phyloP scores from a whole-genome alignment of 2,113 vertebrate species.

The Brienomyrus brachyistius region DNA sequence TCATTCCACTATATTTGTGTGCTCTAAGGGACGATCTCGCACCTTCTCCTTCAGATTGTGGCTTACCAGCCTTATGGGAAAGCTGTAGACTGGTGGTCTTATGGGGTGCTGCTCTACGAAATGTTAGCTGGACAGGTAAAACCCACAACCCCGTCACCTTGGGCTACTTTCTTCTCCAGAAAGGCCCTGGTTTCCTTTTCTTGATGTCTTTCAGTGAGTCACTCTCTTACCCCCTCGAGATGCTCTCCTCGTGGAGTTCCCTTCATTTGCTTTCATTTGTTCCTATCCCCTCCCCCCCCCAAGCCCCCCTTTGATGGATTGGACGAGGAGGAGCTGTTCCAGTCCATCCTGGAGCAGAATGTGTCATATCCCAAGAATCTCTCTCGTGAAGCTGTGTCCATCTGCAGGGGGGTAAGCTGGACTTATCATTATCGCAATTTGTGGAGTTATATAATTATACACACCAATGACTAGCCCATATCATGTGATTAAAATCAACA shows the following conservation, averaged over 20 bases:
- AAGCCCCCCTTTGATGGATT: conserved; percentile 84
- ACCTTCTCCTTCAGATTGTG: conserved; percentile 66
- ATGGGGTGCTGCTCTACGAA: conserved; percentile 82
- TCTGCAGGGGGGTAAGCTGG: conserved; percentile 80
- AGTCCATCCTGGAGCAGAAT: conserved; percentile 84
- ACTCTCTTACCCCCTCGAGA: not conserved
- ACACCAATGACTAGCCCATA: not conserved
- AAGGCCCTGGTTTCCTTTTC: not conserved
- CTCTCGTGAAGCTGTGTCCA: conserved; percentile 76
- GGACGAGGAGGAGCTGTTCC: conserved; percentile 84
- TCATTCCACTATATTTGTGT: conserved; percentile 25
- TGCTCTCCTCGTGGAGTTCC: not conserved
- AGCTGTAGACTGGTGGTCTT: conserved; percentile 90
- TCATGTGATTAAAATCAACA: not conserved
- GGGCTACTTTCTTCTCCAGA: not conserved
- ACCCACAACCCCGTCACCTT: not conserved
- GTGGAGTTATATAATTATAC: not conserved
- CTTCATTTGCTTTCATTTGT: not conserved
- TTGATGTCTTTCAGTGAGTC: not conserved
- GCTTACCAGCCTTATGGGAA: conserved; percentile 82
- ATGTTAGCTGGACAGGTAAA: conserved; percentile 84
- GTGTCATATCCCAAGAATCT: conserved; percentile 81
- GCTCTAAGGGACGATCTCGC: conserved; percentile 22
- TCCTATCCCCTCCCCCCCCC: not conserved
- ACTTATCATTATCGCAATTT: conserved; percentile 7